Evolutionary conservation across 2,113 vertebrate species (phyloP).

Genomic region (Heptranchias perlo): DNA sequence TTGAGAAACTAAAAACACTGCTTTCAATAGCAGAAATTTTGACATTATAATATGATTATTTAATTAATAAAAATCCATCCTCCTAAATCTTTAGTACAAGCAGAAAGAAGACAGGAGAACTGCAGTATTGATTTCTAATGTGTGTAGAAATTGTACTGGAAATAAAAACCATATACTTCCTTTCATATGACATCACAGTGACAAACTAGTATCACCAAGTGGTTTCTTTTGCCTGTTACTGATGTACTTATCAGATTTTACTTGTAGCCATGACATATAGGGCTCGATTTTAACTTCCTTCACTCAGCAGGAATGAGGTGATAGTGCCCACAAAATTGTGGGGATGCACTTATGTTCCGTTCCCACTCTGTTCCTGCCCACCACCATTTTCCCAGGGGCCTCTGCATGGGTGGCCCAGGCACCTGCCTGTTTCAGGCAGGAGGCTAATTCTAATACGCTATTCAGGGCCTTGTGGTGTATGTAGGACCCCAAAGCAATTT

Average conservation of each 20-base stretch:
- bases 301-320: not conserved
- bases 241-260: slow-evolving; percentile 2
- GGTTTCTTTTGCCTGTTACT: not conserved
- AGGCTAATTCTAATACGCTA: not conserved
- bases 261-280: not conserved
- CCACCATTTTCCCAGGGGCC: not conserved
- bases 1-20: not conserved
- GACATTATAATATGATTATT: not conserved
- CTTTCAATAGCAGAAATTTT: not conserved
- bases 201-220: not conserved
- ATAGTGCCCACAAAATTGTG: not conserved
- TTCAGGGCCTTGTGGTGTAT: not conserved
- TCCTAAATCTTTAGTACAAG: not conserved
- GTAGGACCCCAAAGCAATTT: not conserved
- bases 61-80: no score
- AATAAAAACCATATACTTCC: not conserved
- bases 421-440: not conserved
- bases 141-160: not conserved
- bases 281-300: not conserved
- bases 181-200: not conserved
- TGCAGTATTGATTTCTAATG: not conserved
- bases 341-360: not conserved
- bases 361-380: not conserved
- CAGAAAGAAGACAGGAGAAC: not conserved
- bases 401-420: not conserved